Base-by-base conservation (phyloP, 2,797 vertebrate species). In the Glossophaga mutica region DNA sequence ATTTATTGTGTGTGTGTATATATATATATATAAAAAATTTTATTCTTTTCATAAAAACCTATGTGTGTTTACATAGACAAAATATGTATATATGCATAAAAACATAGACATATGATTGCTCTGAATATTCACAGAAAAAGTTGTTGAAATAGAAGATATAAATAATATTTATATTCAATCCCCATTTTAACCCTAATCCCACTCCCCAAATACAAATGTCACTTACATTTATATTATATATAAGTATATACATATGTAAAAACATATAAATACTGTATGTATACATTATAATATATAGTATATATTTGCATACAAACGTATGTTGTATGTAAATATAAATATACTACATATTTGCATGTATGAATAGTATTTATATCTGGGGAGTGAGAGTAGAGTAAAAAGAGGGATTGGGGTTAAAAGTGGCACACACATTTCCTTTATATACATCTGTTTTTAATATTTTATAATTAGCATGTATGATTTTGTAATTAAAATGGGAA, bases 61-160 rank as follows among this genome's bases (percentile, higher is more conserved):
- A 12, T 29, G 2, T 62, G 26, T 89, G 29, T 46, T 12, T 59
- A 39, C 57, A 32, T 3, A 89, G 44, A 79, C 21, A 81, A 92
- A 55, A 9, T 50, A 29, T 55, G n/a, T 67, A 32, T 55, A 26
- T 55, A 9, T 85, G 37, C 14, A 11, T 42, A 32, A 65, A 21
- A 70, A 14, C 29, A 24, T 73, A 22, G 24, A 14, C 74, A 78
- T 74, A 46, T 24, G 9, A 48, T 86, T 86, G 81, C 42, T 77
- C 52, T 90, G 84, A 93, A 84, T 91, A 96, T 55, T 97, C 71
- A 68, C 21, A 68, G 62, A 74, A 42, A 77, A 94, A 94, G 16
- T 18, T 95, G 42, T 21, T 81, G 88, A 32, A 39, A 46, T 76
- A 24, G 39, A 83, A 68, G 26, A 57, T 85, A 32, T 67, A 46